Percentiles rank a stretch among this genome's conserved stretches.
Evolutionary conservation across 2,797 vertebrate genomes (phyloP).

Genomic region (Sebastes matsubarae): DNA sequence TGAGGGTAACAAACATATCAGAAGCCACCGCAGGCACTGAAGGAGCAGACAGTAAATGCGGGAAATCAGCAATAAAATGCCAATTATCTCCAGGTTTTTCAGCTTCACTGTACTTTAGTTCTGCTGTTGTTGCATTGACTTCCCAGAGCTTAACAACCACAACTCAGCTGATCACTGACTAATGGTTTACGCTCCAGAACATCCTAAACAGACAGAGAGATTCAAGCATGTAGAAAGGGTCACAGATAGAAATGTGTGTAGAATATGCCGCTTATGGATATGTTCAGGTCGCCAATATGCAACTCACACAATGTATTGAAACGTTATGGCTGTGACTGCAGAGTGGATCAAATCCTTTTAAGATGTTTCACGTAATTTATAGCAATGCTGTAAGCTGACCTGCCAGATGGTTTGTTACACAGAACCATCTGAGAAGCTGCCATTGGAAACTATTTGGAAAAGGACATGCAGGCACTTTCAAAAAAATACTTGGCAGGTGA

Average conservation of each 20-base stretch:
- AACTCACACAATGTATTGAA: neutral
- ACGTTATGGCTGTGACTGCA: neutral
- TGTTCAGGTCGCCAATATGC: neutral
- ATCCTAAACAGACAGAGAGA: neutral
- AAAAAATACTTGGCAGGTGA: neutral
- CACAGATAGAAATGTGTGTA: neutral
- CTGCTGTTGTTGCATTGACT: constrained; percentile 8
- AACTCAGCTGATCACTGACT: constrained; percentile 10
- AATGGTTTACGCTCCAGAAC: constrained; percentile 17
- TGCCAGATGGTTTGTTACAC: neutral
- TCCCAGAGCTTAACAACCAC: constrained; percentile 24
- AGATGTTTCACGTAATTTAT: neutral
- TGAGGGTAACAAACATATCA: constrained; percentile 12
- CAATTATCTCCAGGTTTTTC: constrained; percentile 49
- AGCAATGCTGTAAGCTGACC: neutral
- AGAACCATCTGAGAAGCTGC: neutral
- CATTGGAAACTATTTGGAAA: neutral
- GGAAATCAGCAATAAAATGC: constrained; percentile 51
- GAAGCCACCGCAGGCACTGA: constrained; percentile 5
- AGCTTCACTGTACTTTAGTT: constrained; percentile 36
- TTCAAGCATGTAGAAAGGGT: neutral
- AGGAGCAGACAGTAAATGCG: constrained; percentile 33
- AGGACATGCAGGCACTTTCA: neutral
- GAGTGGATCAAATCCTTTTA: neutral
- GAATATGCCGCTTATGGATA: neutral